phyloP scores from a whole-genome alignment of 2,113 vertebrate genomes.

The Carassius gibelio region DNA sequence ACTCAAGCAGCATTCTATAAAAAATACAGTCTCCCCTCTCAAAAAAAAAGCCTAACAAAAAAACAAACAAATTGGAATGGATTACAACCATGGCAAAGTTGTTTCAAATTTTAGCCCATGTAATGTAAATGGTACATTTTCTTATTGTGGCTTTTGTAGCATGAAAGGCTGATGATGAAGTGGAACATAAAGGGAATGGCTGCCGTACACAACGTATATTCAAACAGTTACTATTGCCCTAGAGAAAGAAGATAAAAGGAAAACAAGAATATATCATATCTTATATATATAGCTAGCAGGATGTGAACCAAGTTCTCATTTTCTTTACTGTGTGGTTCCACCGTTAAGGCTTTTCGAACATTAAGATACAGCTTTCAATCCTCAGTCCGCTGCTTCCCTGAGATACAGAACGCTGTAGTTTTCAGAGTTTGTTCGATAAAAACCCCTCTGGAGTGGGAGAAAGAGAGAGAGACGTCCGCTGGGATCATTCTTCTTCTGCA shows the following conservation, averaged over 20 bases:
- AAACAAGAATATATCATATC: conserved; percentile 71
- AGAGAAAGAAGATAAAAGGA: conserved; percentile 61
- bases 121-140: not conserved
- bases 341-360: conserved; percentile 69
- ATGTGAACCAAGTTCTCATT: conserved; percentile 68
- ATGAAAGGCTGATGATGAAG: conserved; percentile 24
- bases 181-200: conserved; percentile 67
- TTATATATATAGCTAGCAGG: conserved; percentile 72
- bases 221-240: conserved; percentile 72
- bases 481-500: conserved; percentile 51
- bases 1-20: conserved; percentile 46
- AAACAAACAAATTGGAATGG: conserved; percentile 52
- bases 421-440: conserved; percentile 66
- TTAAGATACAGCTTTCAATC: conserved; percentile 72
- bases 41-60: conserved; percentile 40
- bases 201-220: conserved; percentile 63
- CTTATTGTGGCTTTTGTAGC: conserved; percentile 7
- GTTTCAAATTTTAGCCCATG: conserved; percentile 2
- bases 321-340: conserved; percentile 64
- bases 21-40: conserved; percentile 26
- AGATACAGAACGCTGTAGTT: conserved; percentile 76
- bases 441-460: conserved; percentile 42
- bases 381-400: conserved; percentile 80
- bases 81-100: conserved; percentile 28
- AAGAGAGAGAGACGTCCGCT: conserved; percentile 24